Evolutionary conservation across 2,113 vertebrate genomes (phyloP), one percentile per base, ranked within the genome.

Genomic region (Suricata suricatta): DNA sequence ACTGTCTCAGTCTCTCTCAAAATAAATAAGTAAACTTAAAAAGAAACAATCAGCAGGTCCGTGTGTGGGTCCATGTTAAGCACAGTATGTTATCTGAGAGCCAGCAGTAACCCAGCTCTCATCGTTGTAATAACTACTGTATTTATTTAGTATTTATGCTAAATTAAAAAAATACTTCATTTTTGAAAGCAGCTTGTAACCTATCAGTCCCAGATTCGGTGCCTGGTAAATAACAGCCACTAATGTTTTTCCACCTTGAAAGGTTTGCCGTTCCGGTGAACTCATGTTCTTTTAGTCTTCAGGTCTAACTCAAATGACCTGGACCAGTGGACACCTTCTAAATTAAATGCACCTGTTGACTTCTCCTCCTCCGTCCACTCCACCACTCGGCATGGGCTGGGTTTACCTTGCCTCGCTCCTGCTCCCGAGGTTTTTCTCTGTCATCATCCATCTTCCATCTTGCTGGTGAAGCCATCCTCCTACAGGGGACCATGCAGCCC

Each of bases 381-480:
- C 16, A 35, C 7, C 16, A 35, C 7, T 0, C 2, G 5, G 19
- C 64, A 27, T 0, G 3, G 3, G 3, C 72, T 69, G n/a, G 31
- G 2, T 4, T 8, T 31, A 35, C 12, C 16, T 5, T 3, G 25
- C 12, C 17, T 8, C 35, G 1, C 25, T 11, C 8, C 35, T 9
- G 12, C 12, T 4, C 0, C 21, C 3, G 2, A 54, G 31, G 41
- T 23, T 23, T 80, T 7, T 7, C 44, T 88, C 2, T 17, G 41
- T 8, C 15, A 19, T 35, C 21, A 2, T 9, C 35, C 13, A 15
- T 7, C 63, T 23, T 69, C 17, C 33, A 2, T 7, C 8, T 57
- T 13, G 0, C 25, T 31, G 21, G 3, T 2, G 35, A 14, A 64
- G 14, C 11, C 50, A 47, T 33, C 2, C 76, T 38, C n/a, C 57